Conservation (phyloP, 2,797 vertebrate species). For the Hippoglossus hippoglossus region DNA sequence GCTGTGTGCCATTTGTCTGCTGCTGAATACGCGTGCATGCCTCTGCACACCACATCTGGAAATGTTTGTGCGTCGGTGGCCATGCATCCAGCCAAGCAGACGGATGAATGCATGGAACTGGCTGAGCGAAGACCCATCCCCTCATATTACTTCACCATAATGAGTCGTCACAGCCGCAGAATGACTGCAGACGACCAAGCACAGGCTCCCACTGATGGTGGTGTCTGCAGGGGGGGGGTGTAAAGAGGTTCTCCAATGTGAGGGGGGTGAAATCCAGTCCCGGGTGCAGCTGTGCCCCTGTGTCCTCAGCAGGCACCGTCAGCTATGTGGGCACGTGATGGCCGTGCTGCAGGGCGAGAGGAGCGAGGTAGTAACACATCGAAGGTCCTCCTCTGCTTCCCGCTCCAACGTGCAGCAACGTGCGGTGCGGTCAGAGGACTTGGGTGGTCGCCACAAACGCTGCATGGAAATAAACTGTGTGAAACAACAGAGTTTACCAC, state of each 20-base stretch:
- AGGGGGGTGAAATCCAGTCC: constrained; percentile 54
- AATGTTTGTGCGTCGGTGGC: not conserved
- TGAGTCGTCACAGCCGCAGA: constrained; percentile 1
- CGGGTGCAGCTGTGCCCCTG: constrained; percentile 60
- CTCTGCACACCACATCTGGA: constrained; percentile 4
- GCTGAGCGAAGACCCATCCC: not conserved
- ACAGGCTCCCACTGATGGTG: no score
- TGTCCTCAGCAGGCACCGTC: constrained; percentile 53
- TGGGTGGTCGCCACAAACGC: constrained; percentile 64
- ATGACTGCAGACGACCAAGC: not conserved
- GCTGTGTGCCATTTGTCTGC: not conserved
- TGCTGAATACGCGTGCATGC: not conserved
- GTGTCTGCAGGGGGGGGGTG: not conserved
- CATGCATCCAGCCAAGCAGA: not conserved
- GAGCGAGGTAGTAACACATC: constrained; percentile 34
- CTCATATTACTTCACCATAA: constrained; percentile 8
- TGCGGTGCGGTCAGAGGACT: constrained; percentile 47
- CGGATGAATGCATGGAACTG: not conserved
- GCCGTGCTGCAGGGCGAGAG: constrained; percentile 8
- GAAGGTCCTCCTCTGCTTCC: constrained; percentile 40
- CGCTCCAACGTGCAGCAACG: constrained; percentile 25
- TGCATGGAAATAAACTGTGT: constrained; percentile 39
- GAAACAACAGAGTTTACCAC: constrained; percentile 48
- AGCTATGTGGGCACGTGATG: constrained; percentile 49
- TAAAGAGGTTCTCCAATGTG: constrained; percentile 39